A percentile compares a stretch with the other conserved stretches of the same genome.
Conservation (phyloP, 2,113 vertebrate species). For the Myxocyprinus asiaticus region DNA sequence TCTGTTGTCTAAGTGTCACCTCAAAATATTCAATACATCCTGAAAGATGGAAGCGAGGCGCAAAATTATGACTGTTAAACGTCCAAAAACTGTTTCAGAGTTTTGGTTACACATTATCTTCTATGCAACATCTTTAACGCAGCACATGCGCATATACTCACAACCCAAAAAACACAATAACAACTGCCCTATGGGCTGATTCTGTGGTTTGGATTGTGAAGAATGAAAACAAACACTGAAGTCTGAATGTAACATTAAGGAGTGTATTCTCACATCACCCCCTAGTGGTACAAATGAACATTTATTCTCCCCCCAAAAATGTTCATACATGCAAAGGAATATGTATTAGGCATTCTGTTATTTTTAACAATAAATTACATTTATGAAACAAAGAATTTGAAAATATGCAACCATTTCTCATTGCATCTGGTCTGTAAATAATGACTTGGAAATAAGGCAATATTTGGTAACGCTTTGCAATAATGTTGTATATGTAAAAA, state of each 20-base stretch:
- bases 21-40: not conserved
- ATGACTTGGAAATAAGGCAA: no score
- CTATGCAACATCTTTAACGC: not conserved
- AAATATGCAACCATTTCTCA: not conserved
- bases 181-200: not conserved
- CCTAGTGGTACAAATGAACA: constrained; percentile 43
- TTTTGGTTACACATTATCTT: no score
- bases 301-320: not conserved
- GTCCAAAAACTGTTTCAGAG: not conserved
- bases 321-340: not conserved
- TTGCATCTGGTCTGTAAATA: no score
- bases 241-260: no score
- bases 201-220: constrained; percentile 1
- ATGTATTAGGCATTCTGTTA: not conserved
- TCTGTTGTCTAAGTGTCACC: no score
- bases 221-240: constrained; percentile 1
- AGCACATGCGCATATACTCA: no score
- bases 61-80: not conserved
- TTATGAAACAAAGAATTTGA: not conserved
- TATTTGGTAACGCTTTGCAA: no score
- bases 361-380: constrained; percentile 20
- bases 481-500: no score
- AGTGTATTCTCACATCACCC: constrained; percentile 12
- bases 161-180: no score
- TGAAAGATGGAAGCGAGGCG: no score